Evolutionary conservation across 1,140 invertebrate species (phyloP).

Genomic region (Drosophila pandora): DNA sequence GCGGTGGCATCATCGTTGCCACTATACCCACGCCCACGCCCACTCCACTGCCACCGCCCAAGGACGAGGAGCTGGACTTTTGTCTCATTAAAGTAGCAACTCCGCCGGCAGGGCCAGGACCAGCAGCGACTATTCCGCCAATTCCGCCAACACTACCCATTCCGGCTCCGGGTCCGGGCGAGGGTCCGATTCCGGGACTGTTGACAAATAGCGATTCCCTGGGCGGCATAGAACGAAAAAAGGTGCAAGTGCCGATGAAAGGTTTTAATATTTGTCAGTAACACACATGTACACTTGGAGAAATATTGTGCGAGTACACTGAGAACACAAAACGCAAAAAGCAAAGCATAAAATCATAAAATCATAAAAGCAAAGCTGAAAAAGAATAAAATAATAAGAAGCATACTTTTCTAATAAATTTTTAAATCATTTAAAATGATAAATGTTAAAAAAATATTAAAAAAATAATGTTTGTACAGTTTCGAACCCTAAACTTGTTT

Average conservation of each 20-base stretch:
- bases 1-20: conserved; percentile 54
- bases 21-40: conserved; percentile 8
- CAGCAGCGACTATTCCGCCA: neutral
- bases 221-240: conserved; percentile 7
- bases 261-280: conserved; percentile 65
- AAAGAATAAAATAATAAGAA: neutral
- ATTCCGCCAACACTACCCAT: conserved; percentile 11
- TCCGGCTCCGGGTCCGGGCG: conserved; percentile 4
- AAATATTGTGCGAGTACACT: neutral
- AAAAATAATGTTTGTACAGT: too few relatives aligned
- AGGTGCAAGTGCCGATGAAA: conserved; percentile 19
- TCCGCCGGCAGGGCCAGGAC: conserved; percentile 33
- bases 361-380: neutral
- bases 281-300: conserved; percentile 16
- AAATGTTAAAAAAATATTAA: too few relatives aligned
- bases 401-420: too few relatives aligned
- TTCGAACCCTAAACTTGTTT: too few relatives aligned
- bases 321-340: neutral
- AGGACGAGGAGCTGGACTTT: conserved; percentile 73
- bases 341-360: too few relatives aligned
- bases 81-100: conserved; percentile 74
- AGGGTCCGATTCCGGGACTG: conserved; percentile 54
- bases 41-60: conserved; percentile 34
- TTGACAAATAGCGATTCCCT: conserved; percentile 83
- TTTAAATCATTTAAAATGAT: too few relatives aligned